Evolutionary conservation across 2,113 vertebrate species (phyloP).

Genomic region (Callorhinus ursinus): DNA sequence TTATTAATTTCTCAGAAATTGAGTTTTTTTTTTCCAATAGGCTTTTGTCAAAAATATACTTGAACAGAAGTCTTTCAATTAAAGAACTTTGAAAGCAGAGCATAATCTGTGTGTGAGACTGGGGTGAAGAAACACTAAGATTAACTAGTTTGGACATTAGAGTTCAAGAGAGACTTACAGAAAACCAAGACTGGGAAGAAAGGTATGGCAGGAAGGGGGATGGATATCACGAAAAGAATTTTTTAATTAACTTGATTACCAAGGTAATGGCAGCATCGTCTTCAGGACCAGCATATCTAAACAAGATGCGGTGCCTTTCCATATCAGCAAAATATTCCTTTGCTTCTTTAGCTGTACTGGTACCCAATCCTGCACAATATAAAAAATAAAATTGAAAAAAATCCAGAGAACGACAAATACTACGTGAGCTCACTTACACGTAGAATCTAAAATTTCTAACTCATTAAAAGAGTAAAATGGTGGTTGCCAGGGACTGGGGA

Average conservation of each 20-base stretch:
- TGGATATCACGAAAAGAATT: not conserved
- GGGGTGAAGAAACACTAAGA: not conserved
- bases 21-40: slow-evolving; percentile 7
- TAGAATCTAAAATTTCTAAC: not conserved
- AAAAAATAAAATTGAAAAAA: slow-evolving; percentile 48
- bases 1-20: slow-evolving; percentile 46
- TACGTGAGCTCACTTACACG: not conserved
- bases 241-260: slow-evolving; percentile 83
- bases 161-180: slow-evolving; percentile 44
- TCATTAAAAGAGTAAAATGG: not conserved
- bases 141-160: not conserved
- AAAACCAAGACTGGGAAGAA: slow-evolving; percentile 9
- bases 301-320: slow-evolving; percentile 96
- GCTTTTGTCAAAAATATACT: slow-evolving; percentile 39
- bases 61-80: slow-evolving; percentile 2
- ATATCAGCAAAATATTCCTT: slow-evolving; percentile 99
- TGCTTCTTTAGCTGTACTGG: slow-evolving; percentile 98
- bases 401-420: slow-evolving; percentile 8
- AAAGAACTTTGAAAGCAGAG: slow-evolving; percentile 8
- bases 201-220: not conserved
- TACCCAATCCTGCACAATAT: slow-evolving; percentile 93
- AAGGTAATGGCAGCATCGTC: slow-evolving; percentile 98
- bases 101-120: not conserved
- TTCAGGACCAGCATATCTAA: slow-evolving; percentile 95
- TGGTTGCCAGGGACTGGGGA: not conserved